Base-by-base conservation (phyloP, 30 jellyfish, hydroid and myxozoan species). In the Catostylus mosaicus region DNA sequence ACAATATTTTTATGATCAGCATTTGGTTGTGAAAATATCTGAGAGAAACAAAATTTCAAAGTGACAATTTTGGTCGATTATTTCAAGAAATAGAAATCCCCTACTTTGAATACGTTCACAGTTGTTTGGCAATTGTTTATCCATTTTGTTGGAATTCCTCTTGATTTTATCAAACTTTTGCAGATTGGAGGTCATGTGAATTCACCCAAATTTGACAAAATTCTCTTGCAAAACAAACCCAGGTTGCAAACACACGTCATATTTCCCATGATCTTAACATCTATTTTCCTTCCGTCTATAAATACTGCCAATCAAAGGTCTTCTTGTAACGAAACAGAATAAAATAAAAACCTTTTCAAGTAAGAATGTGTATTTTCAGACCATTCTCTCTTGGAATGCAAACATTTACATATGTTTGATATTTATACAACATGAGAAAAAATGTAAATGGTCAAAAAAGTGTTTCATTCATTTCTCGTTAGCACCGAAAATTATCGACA, bases 181-280 rank as follows among this genome's bases (percentile, higher is more conserved):
- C 20, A 4, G 63, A 16, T 50, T 27, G n/a, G 26, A 59, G 71
- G 71, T 59, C 71, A 59, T 59, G 71, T 59, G 71, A 59, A 59
- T 27, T 6, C 20, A 37, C n/a, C 71, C 71, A 2, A 19, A 6
- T 59, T 24, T 59, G 71, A 27, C 11, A n/a, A 59, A 59, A 22
- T 18, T 59, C 18, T 6, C 38, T 59, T 22, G n/a, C 11, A 59
- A 59, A 52, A 10, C 30, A n/a, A 52, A 52, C 30, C 67, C 67
- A 52, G 67, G 6, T 3, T 16, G 19, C 19, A 52, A 52, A 52
- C 67, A 52, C 7, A n/a, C 24, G 67, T 52, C 30, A 26, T 4
- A 52, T 3, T 16, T 10, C 54, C 14, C 54, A 7, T 40, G 11
- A 40, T 14, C 7, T 5, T 40, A 7, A 40, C 54, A 40, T 14